Conservation (phyloP, 2,113 vertebrate genomes). For the Tyrannus savana region DNA sequence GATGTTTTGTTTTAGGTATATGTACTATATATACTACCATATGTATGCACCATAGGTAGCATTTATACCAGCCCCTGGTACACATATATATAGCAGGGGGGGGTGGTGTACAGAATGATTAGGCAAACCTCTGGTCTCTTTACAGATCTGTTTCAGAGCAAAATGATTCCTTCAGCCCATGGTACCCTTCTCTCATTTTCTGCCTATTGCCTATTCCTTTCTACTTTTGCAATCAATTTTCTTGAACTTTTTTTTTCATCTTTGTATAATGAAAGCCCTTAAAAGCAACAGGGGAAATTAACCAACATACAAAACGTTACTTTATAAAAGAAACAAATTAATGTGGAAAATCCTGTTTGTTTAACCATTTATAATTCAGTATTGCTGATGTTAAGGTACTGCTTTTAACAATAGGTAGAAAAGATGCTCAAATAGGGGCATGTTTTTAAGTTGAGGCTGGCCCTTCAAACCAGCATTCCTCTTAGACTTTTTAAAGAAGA, state of each 20-base stretch:
- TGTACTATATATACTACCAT: background rate
- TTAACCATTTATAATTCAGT: background rate
- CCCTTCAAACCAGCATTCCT: background rate
- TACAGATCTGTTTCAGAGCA: background rate
- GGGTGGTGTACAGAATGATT: background rate
- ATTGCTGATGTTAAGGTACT: background rate
- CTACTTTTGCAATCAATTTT: background rate
- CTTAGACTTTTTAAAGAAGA: background rate
- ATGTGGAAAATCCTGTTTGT: background rate
- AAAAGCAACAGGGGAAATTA: conserved; percentile 37
- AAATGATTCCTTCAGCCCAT: background rate
- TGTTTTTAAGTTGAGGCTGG: background rate
- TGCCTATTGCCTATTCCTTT: background rate
- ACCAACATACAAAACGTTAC: background rate
- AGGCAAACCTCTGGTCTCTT: background rate
- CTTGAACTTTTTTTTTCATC: background rate
- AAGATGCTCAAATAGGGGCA: background rate
- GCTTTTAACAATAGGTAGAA: background rate
- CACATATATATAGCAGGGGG: no score
- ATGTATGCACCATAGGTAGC: background rate
- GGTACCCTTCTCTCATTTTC: background rate
- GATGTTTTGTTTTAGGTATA: background rate
- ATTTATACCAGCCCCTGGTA: background rate
- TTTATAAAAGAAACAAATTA: background rate
- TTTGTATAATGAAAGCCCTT: background rate